phyloP scores from a whole-genome alignment of 2,888 invertebrate genomes.

The Hydrotaea cyrtoneurina region DNA sequence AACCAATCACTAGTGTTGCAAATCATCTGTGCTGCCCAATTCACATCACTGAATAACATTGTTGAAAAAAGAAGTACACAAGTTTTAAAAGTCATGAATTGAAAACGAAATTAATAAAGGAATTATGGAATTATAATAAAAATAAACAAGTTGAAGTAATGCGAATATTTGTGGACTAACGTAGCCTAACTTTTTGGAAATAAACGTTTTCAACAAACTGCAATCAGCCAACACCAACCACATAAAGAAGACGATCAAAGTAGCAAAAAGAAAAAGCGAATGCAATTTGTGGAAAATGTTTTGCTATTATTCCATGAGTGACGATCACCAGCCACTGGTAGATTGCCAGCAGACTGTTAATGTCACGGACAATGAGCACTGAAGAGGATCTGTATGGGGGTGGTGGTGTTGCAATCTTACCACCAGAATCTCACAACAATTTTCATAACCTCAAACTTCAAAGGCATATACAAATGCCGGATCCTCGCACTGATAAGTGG shows the following conservation, averaged over 20 bases:
- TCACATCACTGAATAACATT: too few relatives aligned
- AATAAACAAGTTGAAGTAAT: slow-evolving; percentile 43
- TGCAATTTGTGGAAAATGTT: slow-evolving; percentile 31
- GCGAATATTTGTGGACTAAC: slow-evolving; percentile 41
- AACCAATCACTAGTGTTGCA: too few relatives aligned
- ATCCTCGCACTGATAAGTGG: slow-evolving; percentile 83
- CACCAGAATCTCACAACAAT: slow-evolving; percentile 58
- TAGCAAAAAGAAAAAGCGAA: not conserved
- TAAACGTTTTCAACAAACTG: not conserved
- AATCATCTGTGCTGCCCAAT: too few relatives aligned
- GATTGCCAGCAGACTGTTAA: slow-evolving; percentile 50
- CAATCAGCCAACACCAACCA: not conserved
- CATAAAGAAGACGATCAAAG: not conserved
- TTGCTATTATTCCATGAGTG: slow-evolving; percentile 28
- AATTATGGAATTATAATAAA: too few relatives aligned
- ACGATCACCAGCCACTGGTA: slow-evolving; percentile 58
- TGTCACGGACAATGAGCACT: slow-evolving; percentile 26
- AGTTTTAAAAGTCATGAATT: slow-evolving; percentile 55
- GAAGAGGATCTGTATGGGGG: too few relatives aligned
- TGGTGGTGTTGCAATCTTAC: slow-evolving; percentile 38
- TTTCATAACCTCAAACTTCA: slow-evolving; percentile 63
- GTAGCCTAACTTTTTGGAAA: not conserved
- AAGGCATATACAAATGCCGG: slow-evolving; percentile 67
- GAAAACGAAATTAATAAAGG: slow-evolving; percentile 55
- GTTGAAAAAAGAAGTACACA: slow-evolving; percentile 1